Percentiles rank a stretch among this genome's conserved stretches.
Evolutionary conservation across 2,113 vertebrate species (phyloP).

Genomic region (Oostethus manadensis): DNA sequence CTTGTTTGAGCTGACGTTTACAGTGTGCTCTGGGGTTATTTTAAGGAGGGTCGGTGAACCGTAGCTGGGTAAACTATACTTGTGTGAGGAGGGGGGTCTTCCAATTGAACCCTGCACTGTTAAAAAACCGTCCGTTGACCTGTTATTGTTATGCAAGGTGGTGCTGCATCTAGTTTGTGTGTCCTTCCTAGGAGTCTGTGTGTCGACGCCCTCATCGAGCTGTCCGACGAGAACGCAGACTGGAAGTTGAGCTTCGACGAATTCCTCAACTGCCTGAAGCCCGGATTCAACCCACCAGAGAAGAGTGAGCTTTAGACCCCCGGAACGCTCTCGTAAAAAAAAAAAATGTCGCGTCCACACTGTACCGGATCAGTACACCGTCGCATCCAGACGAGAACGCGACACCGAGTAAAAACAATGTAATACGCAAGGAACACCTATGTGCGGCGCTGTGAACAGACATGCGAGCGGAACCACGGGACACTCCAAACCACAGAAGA

Average conservation of each 20-base stretch:
- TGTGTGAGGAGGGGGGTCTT: conserved; percentile 21
- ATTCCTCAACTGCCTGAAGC: conserved; percentile 96
- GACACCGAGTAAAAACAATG: no score
- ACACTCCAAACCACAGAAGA: no score
- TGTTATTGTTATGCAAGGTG: conserved; percentile 1
- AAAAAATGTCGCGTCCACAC: no score
- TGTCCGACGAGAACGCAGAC: conserved; percentile 96
- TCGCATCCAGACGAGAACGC: no score
- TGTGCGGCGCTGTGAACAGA: no score
- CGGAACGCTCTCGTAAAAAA: no score
- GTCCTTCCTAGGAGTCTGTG: conserved; percentile 85
- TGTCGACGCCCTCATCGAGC: conserved; percentile 94
- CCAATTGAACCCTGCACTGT: not conserved
- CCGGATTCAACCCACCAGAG: conserved; percentile 91
- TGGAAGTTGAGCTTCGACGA: conserved; percentile 98
- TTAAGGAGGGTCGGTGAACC: conserved; percentile 31
- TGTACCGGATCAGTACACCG: no score
- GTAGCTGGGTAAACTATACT: conserved; percentile 21
- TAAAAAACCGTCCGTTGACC: no score
- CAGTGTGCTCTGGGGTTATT: conserved; percentile 39
- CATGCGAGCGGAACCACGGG: no score
- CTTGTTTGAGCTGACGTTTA: conserved; percentile 3
- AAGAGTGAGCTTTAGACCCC: conserved; percentile 84
- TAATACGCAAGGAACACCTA: no score
- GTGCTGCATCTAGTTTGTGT: conserved; percentile 7